Percentiles rank a stretch among this genome's conserved stretches.
Conservation (phyloP, 2,888 invertebrate genomes). For the Bimastos eiseni region DNA sequence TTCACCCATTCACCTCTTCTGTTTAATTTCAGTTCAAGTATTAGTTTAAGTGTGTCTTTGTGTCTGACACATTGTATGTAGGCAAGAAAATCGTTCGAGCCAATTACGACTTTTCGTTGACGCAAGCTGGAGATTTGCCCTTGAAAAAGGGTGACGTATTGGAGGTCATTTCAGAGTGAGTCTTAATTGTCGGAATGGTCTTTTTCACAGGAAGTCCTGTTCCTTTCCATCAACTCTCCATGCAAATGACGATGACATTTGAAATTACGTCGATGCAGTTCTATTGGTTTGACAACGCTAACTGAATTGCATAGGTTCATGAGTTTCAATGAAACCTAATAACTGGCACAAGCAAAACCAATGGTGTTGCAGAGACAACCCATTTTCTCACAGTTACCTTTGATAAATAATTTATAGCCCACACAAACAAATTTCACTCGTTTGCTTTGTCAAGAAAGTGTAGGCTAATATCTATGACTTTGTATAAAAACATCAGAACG, state of each 20-base stretch:
- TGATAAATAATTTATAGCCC: not conserved
- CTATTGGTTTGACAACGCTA: not conserved
- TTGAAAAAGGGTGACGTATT: constrained; percentile 92
- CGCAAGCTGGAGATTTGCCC: constrained; percentile 85
- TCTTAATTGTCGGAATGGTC: not conserved
- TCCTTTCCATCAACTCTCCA: not conserved
- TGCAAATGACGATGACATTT: not conserved
- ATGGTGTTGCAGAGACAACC: not conserved
- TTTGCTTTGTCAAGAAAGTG: not conserved
- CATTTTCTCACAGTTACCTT: too few relatives aligned
- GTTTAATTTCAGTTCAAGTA: not conserved
- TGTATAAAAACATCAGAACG: not conserved
- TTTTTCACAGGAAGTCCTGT: not conserved
- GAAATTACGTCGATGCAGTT: not conserved
- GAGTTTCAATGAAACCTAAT: too few relatives aligned
- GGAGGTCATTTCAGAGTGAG: constrained; percentile 62
- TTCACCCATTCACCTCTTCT: too few relatives aligned
- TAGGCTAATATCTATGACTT: not conserved
- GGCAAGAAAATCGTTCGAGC: constrained; percentile 37
- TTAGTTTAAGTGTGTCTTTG: not conserved
- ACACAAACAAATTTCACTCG: not conserved
- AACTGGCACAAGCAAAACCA: not conserved
- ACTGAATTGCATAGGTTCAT: too few relatives aligned
- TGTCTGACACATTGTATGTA: not conserved
- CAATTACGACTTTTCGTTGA: constrained; percentile 68